Base-by-base conservation (phyloP, 2,113 vertebrate genomes). In the Elephantulus edwardii region DNA sequence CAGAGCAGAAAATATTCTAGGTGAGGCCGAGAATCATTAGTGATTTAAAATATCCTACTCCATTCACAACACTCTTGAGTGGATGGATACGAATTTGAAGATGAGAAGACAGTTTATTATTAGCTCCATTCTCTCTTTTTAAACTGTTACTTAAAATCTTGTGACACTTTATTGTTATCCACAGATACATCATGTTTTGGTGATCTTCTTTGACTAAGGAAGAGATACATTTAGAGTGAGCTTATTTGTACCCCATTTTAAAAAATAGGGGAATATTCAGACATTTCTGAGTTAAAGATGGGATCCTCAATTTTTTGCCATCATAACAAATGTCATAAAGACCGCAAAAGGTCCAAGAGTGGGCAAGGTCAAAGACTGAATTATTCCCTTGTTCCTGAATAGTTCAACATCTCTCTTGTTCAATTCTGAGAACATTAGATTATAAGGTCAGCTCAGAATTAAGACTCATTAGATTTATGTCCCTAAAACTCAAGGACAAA, bases 381-480 rank as follows among this genome's bases (percentile, higher is more conserved):
- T 97, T 97, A 97, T 96, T 86, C 94, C 90, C 91, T 97, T 96
- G 95, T 66, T 86, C 91, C 91, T 96, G 87, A 97, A 96, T 96
- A 97, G 97, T 93, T 96, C 95, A 97, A 96, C 95, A 97, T 94
- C 95, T 93, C 93, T 96, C 95, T 96, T 81, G 85, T 81, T 95
- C 95, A 95, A 88, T 95, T 96, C 96, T 94, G 95, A 96, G 89
- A 92, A 97, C 95, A 93, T 93, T 97, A 97, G 96, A 97, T 97
- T 97, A 97, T 95, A 97, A 98, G 93, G 96, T 97, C 95, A 97
- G 80, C 92, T 79, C 83, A 72, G 93, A 97, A 33, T 60, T 91
- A 96, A 76, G 89, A 96, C 96, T 96, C 95, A 92, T 96, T 92
- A 97, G 93, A 95, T 96, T 95, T 94, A 91, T 94, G 96, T 96